Base-by-base conservation (phyloP, 2,797 vertebrate genomes). In the Podarcis lilfordi region DNA sequence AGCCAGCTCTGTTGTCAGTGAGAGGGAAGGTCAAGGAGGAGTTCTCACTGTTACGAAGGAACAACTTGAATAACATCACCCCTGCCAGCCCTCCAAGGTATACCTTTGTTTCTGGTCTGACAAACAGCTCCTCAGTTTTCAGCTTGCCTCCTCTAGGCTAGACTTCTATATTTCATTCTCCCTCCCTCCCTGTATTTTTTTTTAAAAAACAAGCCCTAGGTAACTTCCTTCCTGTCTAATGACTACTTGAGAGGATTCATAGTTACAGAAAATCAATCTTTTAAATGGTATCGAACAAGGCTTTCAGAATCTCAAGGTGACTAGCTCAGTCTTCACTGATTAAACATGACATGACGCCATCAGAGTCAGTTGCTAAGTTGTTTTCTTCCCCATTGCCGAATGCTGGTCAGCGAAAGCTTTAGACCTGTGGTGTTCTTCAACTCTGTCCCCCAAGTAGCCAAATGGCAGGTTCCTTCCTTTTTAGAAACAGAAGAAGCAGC, bases 211-310 rank as follows among this genome's bases (percentile, higher is more conserved):
- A 1, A 25, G 2, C 80, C 93, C 77, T 90, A 88, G 93, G 93
- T 95, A 93, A 94, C 93, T 94, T 92, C 81, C 92, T 96, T 95
- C 90, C 90, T 92, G 82, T 92, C 91, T 95, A 96, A 96, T 94
- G 94, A 95, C 91, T 92, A 45, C 94, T 95, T 94, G 93, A 94
- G 94, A 94, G 93, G 91, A 95, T 95, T 95, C 95, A 94, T 90
- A 95, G 93, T 91, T 96, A 95, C 92, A 96, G 95, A 95, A 96
- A 95, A 96, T 96, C 95, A 95, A 95, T 95, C 90, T 92, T 96
- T 96, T 94, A 95, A 96, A 96, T 93, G 89, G 89, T 84, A 95
- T 84, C 89, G 93, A 95, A 90, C 93, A 94, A 92, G 89, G 89
- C 92, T 89, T 91, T 93, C 87, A 90, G 93, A 96, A 95, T 95